Conservation (phyloP, 2,888 invertebrate species). For the Hofmannophila pseudospretella region DNA sequence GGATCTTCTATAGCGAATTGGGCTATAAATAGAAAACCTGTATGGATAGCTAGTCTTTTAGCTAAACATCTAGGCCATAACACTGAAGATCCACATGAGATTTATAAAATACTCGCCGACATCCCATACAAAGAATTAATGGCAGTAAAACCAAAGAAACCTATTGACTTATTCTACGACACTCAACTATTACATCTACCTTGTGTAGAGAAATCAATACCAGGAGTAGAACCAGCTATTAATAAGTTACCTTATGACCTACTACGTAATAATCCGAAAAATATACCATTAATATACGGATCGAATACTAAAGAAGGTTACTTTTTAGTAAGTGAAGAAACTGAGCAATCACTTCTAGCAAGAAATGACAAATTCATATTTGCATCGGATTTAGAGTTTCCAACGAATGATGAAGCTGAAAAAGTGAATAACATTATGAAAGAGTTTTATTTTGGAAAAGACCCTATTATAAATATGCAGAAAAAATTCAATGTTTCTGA, state of each 20-base stretch:
- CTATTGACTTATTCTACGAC: slow-evolving; percentile 51
- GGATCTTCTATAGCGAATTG: slow-evolving; percentile 57
- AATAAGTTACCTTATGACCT: slow-evolving; percentile 57
- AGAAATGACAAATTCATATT: slow-evolving; percentile 50
- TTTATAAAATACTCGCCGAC: slow-evolving; percentile 50
- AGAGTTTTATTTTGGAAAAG: slow-evolving; percentile 63
- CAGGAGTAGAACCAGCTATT: slow-evolving; percentile 47
- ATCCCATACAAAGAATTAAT: slow-evolving; percentile 39
- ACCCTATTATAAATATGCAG: slow-evolving; percentile 55
- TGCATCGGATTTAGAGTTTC: slow-evolving; percentile 56
- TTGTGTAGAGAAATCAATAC: slow-evolving; percentile 52
- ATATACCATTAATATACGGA: slow-evolving; percentile 47
- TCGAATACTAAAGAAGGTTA: slow-evolving; percentile 56
- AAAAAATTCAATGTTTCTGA: slow-evolving; percentile 46
- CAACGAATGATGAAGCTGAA: slow-evolving; percentile 40
- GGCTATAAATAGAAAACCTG: slow-evolving; percentile 55
- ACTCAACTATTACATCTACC: slow-evolving; percentile 55
- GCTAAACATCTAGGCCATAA: slow-evolving; percentile 50
- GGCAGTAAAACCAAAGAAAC: slow-evolving; percentile 37
- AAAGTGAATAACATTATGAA: slow-evolving; percentile 35
- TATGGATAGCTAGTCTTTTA: slow-evolving; percentile 50
- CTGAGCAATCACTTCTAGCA: slow-evolving; percentile 32
- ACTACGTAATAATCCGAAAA: slow-evolving; percentile 34
- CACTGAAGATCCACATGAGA: slow-evolving; percentile 47
- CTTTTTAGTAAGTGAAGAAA: slow-evolving; percentile 32